Evolutionary conservation across 2,113 vertebrate species (phyloP), one percentile per base, ranked within the genome.

Genomic region (Paracanthobrama guichenoti): DNA sequence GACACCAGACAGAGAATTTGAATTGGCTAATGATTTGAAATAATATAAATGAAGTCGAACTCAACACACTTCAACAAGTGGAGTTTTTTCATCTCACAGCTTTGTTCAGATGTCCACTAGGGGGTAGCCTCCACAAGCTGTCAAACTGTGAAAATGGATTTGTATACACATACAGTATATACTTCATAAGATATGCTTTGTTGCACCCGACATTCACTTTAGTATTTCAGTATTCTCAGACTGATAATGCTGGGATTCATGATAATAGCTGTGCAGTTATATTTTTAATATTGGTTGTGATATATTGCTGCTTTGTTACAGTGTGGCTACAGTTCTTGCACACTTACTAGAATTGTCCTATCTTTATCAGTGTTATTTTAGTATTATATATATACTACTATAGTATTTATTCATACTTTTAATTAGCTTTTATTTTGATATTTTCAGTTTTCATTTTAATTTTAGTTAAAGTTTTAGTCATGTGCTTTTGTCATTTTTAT

Each of bases 81-180:
- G 53, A 55, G 14, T 55, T 24, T 26, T 44, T 46, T 16, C 20
- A 22, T 83, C 2, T 48, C 10, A 20, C 57, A 10, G 31, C 28
- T 59, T 3, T 87, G 2, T 62, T 12, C 31, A 72, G 24, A 44
- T 88, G 48, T 87, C 92, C 93, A 94, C 92, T 92, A 93, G 94
- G 83, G 89, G 93, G 93, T 90, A 82, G 85, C 86, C 42, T 60
- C n/a, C n/a, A 67, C 91, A 81, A 87, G 84, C 77, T 83, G 13
- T 31, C 53, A 67, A 50, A 67, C 18, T 79, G 11, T 18, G 18
- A 73, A 42, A 18, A 67, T 60, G n/a, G n/a, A 60, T 26, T 10
- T 46, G 53, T 60, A 26, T 16, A 73, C 53, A 55, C 46, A 26
- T 14, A 46, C 53, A 55, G 53, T 55, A 55, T 20, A 53, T 9